Base-by-base conservation (phyloP, 2,113 vertebrate genomes). In the Erythrolamprus reginae region DNA sequence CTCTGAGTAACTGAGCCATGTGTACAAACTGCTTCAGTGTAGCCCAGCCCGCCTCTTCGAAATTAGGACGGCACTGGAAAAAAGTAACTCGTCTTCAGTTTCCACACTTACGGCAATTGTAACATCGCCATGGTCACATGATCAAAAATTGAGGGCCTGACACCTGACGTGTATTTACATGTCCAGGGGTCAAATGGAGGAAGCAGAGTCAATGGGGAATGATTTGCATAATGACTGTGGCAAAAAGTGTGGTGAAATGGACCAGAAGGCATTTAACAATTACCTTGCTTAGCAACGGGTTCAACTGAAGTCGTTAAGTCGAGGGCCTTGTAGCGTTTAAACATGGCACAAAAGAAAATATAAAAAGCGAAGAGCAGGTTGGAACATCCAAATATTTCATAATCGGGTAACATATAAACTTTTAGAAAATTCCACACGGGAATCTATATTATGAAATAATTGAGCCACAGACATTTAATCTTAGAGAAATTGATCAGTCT, bases 1-100 rank as follows among this genome's bases (percentile, higher is more conserved):
- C 99, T 94, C 98, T 99, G 96, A 99, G 98, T 98, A 99, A 99
- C 98, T 99, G 97, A 99, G 96, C 94, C 96, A 93, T 93, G 93
- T 92, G 95, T 91, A 96, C 94, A 95, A 65, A 95, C 96, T 96
- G 96, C 97, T 97, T 96, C 95, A 15, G 28, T 94, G 89, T 96
- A 97, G 96, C 95, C 96, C 94, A 94, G 96, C 96, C 96, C 96
- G 95, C 96, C 96, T 96, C 96, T 97, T 96, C 96, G 2, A 33
- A 65, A 4, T 65, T 65, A 65, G 0, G 28, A 65, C 2, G 28
- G 12, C 61, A n/a, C 28, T 65, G 28, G 28, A n/a, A 65, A 28
- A n/a, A 65, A 15, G 12, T 65, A 12, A n/a, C 58, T 10, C 28
- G 5, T n/a, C 28, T 15, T 65, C 58, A 5, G 12, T 56, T 56